Evolutionary conservation across 2,113 vertebrate species (phyloP).

Genomic region (Natator depressus): DNA sequence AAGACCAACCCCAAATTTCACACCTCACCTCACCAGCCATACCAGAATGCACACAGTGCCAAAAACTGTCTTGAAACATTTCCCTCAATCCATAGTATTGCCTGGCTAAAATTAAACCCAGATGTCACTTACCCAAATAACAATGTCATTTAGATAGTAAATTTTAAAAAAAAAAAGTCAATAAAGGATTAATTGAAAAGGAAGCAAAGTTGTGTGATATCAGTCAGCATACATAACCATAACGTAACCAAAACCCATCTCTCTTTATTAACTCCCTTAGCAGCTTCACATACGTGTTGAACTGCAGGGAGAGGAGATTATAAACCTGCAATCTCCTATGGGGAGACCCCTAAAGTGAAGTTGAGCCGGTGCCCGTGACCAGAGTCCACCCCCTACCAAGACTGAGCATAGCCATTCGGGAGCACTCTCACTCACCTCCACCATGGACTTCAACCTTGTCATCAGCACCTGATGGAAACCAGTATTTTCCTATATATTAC

Average conservation of each 20-base stretch:
- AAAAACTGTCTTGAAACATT: neutral
- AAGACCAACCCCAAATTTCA: conserved; percentile 7
- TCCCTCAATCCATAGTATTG: neutral
- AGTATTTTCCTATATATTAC: neutral
- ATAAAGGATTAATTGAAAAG: neutral
- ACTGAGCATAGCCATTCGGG: neutral
- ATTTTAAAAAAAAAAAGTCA: neutral
- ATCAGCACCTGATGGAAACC: neutral
- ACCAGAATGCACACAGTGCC: neutral
- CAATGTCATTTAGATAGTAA: neutral
- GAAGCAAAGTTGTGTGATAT: neutral
- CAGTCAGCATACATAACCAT: neutral
- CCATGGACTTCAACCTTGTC: neutral
- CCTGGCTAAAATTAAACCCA: neutral
- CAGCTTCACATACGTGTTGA: neutral
- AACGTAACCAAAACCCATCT: neutral
- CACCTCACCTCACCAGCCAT: neutral
- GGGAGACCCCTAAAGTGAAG: neutral
- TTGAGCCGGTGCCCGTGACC: neutral
- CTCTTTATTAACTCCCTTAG: neutral
- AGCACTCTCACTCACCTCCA: neutral
- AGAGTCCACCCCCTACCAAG: neutral
- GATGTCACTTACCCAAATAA: neutral
- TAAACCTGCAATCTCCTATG: too few relatives aligned
- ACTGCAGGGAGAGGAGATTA: neutral